Conservation (phyloP, 2,888 invertebrate genomes). For the Caenorhabditis doughertyi region DNA sequence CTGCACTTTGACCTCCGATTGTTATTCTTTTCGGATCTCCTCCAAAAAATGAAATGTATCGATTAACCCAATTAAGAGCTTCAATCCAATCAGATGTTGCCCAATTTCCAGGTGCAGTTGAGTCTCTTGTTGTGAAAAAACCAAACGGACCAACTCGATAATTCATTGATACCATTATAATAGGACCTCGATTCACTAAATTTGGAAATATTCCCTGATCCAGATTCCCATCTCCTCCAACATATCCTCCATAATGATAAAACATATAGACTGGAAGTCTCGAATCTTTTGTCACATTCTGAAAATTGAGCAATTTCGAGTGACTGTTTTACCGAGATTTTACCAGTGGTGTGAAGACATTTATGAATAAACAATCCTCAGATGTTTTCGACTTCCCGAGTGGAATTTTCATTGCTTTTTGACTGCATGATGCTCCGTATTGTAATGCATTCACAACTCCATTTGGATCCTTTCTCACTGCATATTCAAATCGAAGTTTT, state of each 20-base stretch:
- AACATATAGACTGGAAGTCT: constrained; percentile 18
- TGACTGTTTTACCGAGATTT: no score
- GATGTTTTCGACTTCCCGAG: background rate
- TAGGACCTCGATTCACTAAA: constrained; percentile 5
- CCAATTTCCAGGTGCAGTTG: background rate
- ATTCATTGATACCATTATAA: constrained; percentile 18
- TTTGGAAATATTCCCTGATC: constrained; percentile 18
- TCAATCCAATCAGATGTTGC: constrained; percentile 23
- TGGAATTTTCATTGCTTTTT: background rate
- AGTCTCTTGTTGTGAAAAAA: constrained; percentile 11
- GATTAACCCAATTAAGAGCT: constrained; percentile 16
- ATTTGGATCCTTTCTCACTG: constrained; percentile 8
- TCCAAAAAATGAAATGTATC: constrained; percentile 16
- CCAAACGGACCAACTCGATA: constrained; percentile 27
- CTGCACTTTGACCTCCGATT: constrained; percentile 24
- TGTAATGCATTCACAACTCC: constrained; percentile 11
- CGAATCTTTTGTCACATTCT: constrained; percentile 13
- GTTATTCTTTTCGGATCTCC: constrained; percentile 15
- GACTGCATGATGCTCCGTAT: constrained; percentile 7
- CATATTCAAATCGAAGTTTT: constrained; percentile 3
- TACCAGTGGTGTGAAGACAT: constrained; percentile 22
- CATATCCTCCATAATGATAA: constrained; percentile 4
- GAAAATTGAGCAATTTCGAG: background rate
- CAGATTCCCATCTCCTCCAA: constrained; percentile 3
- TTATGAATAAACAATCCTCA: constrained; percentile 17